A percentile compares a stretch with the other conserved stretches of the same genome.
phyloP scores from a whole-genome alignment of 2,113 vertebrate genomes.

The Passerina amoena region DNA sequence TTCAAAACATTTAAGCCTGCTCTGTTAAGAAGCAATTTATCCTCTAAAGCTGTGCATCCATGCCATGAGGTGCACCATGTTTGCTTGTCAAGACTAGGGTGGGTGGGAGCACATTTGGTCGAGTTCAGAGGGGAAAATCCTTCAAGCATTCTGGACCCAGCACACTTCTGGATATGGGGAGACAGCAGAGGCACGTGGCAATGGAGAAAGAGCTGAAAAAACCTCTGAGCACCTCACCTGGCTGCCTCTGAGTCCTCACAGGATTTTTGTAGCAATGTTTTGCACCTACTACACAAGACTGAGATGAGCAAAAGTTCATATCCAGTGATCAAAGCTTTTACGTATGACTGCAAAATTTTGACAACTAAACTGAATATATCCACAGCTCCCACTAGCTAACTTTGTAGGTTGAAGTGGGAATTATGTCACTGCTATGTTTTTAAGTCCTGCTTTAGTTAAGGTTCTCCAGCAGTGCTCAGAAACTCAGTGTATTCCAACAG shows the following conservation, averaged over 20 bases:
- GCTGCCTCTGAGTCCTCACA: neutral
- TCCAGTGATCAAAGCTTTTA: neutral
- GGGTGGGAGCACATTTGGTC: neutral
- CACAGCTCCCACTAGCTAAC: neutral
- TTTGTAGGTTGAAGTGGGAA: neutral
- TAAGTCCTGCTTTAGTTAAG: neutral
- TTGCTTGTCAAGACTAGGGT: neutral
- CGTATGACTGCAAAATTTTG: neutral
- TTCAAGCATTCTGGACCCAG: neutral
- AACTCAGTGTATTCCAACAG: neutral
- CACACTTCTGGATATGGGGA: neutral
- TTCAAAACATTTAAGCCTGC: neutral
- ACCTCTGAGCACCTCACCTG: neutral
- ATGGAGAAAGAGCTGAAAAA: neutral
- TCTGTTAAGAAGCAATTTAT: neutral
- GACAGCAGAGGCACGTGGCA: neutral
- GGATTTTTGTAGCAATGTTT: neutral
- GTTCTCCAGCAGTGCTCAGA: neutral
- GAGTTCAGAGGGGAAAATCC: neutral
- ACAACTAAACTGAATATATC: neutral
- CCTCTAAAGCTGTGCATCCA: neutral
- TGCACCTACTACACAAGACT: neutral
- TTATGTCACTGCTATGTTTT: neutral
- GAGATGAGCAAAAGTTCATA: neutral
- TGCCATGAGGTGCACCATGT: neutral